A percentile compares a stretch with the other conserved stretches of the same genome.
Evolutionary conservation across 2,888 invertebrate genomes (phyloP).

Genomic region (Lycocerus yunnanus): DNA sequence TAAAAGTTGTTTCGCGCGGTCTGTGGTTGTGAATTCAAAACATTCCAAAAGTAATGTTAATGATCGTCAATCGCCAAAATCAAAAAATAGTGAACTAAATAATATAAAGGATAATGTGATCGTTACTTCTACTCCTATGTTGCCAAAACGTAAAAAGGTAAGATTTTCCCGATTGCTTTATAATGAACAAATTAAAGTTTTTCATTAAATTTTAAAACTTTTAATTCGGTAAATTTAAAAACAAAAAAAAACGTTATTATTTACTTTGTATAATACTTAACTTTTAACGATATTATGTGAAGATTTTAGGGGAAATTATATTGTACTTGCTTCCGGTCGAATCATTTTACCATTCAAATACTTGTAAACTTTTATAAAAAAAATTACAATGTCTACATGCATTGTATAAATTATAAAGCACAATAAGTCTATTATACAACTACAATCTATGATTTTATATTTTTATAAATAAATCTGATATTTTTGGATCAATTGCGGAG

Average conservation of each 20-base stretch:
- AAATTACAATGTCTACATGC: not conserved
- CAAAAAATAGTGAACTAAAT: not conserved
- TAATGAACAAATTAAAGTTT: not conserved
- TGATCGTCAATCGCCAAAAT: not conserved
- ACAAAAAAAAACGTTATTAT: not conserved
- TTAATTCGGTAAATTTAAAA: not conserved
- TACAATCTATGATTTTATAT: too few relatives aligned
- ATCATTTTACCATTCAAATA: not conserved
- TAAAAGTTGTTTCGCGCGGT: conserved; percentile 54
- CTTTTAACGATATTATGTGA: not conserved
- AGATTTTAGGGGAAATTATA: conserved; percentile 1
- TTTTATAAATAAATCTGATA: too few relatives aligned
- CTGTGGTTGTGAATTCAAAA: conserved; percentile 51
- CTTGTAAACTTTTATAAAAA: not conserved
- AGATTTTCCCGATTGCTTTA: not conserved
- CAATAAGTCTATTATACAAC: not conserved
- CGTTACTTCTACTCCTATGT: not conserved
- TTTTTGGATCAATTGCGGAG: too few relatives aligned
- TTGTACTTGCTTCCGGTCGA: not conserved
- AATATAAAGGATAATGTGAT: not conserved
- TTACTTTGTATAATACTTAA: not conserved
- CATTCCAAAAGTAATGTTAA: conserved; percentile 22
- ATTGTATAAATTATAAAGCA: not conserved
- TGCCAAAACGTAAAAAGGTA: not conserved
- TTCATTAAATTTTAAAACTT: not conserved